A percentile compares a stretch with the other conserved stretches of the same genome.
Conservation (phyloP, 2,797 vertebrate genomes). For the Acridotheres tristis region DNA sequence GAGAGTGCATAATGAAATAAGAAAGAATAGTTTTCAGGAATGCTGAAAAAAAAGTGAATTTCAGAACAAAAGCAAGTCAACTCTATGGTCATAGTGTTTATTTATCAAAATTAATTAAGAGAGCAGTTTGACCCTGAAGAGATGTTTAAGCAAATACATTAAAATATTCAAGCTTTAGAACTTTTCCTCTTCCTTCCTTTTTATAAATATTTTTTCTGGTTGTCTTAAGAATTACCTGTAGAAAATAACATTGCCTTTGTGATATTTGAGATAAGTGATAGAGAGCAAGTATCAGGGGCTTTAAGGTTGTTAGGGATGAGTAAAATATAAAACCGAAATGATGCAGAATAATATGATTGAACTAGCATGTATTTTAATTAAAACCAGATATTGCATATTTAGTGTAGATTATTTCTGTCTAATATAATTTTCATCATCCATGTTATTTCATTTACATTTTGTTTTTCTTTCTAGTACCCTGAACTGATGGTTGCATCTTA, state of each 20-base stretch:
- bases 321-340: conserved; percentile 1
- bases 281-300: background rate
- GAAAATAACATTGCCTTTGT: background rate
- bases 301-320: background rate
- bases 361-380: background rate
- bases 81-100: background rate
- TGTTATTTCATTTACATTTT: background rate
- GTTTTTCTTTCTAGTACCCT: conserved; percentile 82
- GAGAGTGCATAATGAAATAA: background rate
- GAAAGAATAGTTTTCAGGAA: background rate
- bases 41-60: background rate
- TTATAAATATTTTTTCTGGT: background rate
- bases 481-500: conserved; percentile 97
- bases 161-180: background rate
- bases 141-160: background rate
- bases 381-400: conserved; percentile 23
- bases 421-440: background rate
- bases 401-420: conserved; percentile 14
- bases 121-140: background rate
- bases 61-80: background rate
- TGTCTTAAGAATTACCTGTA: background rate
- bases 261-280: background rate
- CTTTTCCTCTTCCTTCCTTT: background rate
- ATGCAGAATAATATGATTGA: background rate
- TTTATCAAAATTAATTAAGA: background rate